phyloP scores from a whole-genome alignment of 2,888 invertebrate species.

The Pemphredon lugubris region DNA sequence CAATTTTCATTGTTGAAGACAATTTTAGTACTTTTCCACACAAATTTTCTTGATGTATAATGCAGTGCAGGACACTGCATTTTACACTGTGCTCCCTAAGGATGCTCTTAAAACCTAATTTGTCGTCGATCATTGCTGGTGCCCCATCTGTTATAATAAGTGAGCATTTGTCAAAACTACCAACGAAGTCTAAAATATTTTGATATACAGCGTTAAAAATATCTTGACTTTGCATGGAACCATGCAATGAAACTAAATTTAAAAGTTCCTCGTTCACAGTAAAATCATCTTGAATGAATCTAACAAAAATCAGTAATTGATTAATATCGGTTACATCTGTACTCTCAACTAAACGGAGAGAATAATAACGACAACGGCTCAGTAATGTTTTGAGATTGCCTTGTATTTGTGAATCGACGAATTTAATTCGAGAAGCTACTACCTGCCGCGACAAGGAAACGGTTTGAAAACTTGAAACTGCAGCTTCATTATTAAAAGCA shows the following conservation, averaged over 20 bases:
- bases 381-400: not conserved
- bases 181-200: not conserved
- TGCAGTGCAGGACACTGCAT: conserved; percentile 6
- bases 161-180: not conserved
- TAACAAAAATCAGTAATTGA: conserved; percentile 4
- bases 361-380: not conserved
- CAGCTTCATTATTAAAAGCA: too few relatives aligned
- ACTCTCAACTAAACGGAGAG: not conserved
- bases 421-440: not conserved
- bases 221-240: not conserved
- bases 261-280: conserved; percentile 15
- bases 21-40: conserved; percentile 13
- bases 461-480: too few relatives aligned
- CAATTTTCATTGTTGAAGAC: not conserved
- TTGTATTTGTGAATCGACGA: not conserved
- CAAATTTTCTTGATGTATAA: conserved; percentile 16
- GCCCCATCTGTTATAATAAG: not conserved
- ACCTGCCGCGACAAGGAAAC: not conserved
- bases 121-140: not conserved
- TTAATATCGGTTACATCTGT: conserved; percentile 2
- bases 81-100: not conserved
- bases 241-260: conserved; percentile 14
- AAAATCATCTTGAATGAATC: conserved; percentile 3
- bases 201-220: conserved; percentile 4
- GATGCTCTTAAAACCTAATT: conserved; percentile 1